Percentiles rank a stretch among this genome's conserved stretches.
These are phyloP conservation scores for Hirtodrosophila trivittata DNA, from an alignment of 2,888 invertebrate species.

Conservation along the genomic window DNA sequence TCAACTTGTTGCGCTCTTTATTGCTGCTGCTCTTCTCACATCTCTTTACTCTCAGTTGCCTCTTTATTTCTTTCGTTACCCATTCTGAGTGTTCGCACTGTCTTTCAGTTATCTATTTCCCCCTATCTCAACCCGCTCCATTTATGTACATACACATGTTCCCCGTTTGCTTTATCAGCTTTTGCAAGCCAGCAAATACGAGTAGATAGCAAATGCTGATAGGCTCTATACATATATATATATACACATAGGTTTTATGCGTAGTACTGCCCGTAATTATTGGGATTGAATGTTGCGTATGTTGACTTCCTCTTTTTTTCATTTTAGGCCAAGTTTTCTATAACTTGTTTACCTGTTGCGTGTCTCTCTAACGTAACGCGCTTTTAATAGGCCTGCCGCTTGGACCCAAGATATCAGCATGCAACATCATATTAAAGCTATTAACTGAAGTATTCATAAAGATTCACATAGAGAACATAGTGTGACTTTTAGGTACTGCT, in stretches of 20 bases:
- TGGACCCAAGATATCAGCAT: neutral
- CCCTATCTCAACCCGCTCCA: slow-evolving; percentile 1
- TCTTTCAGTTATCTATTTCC: neutral
- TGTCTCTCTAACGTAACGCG: slow-evolving; percentile 55
- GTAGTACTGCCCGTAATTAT: slow-evolving; percentile 13
- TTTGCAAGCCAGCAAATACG: slow-evolving; percentile 67
- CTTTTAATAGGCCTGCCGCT: slow-evolving; percentile 54
- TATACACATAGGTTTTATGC: no score
- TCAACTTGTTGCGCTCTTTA: slow-evolving; percentile 59
- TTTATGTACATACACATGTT: slow-evolving; percentile 2
- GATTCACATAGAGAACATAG: no score
- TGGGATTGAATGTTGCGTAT: slow-evolving; percentile 8
- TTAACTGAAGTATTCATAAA: no score
- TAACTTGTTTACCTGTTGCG: slow-evolving; percentile 64
- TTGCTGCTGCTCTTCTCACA: slow-evolving; percentile 30
- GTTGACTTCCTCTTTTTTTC: slow-evolving; percentile 34
- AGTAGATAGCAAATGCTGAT: slow-evolving; percentile 65
- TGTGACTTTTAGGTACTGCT: no score
- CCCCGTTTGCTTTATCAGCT: slow-evolving; percentile 66
- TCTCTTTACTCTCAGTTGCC: slow-evolving; percentile 41
- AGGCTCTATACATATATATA: slow-evolving; percentile 43
- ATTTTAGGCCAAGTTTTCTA: slow-evolving; percentile 59
- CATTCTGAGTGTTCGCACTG: neutral
- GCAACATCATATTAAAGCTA: no score
- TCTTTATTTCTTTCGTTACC: slow-evolving; percentile 23